Evolutionary conservation across 2,888 invertebrate genomes (phyloP).

Genomic region (Caenorhabditis sp.): DNA sequence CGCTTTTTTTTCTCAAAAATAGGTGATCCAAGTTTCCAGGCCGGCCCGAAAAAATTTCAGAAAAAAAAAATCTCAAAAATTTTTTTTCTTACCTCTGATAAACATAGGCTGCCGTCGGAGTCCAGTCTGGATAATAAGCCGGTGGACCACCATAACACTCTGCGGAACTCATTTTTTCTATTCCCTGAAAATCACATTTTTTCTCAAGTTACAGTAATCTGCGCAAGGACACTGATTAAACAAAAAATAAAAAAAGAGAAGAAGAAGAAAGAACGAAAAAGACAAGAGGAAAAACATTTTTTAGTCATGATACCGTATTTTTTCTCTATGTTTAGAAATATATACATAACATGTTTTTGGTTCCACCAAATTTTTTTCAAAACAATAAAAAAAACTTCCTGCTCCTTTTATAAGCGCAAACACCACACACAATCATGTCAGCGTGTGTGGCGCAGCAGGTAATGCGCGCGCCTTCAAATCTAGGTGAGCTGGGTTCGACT

Average conservation of each 20-base stretch:
- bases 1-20: neutral
- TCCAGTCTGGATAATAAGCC: conserved; percentile 50
- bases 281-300: conserved; percentile 4
- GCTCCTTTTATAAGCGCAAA: no score
- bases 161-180: conserved; percentile 40
- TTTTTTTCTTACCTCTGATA: neutral
- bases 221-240: conserved; percentile 7
- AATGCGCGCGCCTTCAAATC: no score
- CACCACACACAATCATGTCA: no score
- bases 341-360: neutral
- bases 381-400: no score
- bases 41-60: neutral
- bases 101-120: conserved; percentile 13
- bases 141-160: conserved; percentile 41
- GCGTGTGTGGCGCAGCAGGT: no score
- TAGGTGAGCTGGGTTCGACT: no score
- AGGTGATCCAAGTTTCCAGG: neutral
- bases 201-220: neutral
- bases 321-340: neutral
- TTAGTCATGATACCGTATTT: neutral
- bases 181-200: neutral
- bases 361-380: neutral
- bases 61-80: no score
- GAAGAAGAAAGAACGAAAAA: neutral
- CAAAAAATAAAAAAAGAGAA: conserved; percentile 3